Percentiles rank a stretch among this genome's conserved stretches.
phyloP scores from a whole-genome alignment of 1,140 invertebrate species.

The Scaptomyza pallida region DNA sequence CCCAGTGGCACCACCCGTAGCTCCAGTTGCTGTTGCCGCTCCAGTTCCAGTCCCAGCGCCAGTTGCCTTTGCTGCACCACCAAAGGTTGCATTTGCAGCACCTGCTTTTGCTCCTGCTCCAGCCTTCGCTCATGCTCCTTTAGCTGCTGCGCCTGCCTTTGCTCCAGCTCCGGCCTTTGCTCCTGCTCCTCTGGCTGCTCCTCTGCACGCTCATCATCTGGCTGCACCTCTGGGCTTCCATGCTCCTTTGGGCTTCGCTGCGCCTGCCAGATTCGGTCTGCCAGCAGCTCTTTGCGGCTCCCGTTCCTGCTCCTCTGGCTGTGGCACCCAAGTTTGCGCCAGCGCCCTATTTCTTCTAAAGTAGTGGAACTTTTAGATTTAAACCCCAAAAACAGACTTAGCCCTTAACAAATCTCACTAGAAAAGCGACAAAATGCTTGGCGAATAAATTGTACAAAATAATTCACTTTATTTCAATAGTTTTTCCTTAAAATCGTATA shows the following conservation, averaged over 20 bases:
- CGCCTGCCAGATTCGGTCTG: constrained; percentile 62
- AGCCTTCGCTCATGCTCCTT: constrained; percentile 28
- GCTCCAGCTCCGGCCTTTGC: constrained; percentile 54
- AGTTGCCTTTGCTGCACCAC: constrained; percentile 51
- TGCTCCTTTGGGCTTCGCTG: constrained; percentile 65
- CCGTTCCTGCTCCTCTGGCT: constrained; percentile 67
- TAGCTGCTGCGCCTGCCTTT: constrained; percentile 14
- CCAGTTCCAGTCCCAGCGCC: constrained; percentile 60
- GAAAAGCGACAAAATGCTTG: constrained; percentile 54
- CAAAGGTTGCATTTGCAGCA: constrained; percentile 28
- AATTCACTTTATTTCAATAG: constrained; percentile 18
- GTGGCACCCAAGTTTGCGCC: constrained; percentile 57
- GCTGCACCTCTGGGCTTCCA: constrained; percentile 59
- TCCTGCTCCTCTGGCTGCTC: constrained; percentile 53
- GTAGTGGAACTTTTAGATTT: constrained; percentile 6
- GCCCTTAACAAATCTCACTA: constrained; percentile 54
- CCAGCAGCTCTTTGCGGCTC: constrained; percentile 57
- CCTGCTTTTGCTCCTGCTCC: constrained; percentile 36
- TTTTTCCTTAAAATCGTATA: constrained; percentile 33
- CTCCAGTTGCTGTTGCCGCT: constrained; percentile 65
- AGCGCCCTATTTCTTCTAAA: constrained; percentile 67
- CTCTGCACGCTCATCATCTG: constrained; percentile 52
- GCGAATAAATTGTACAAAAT: constrained; percentile 51
- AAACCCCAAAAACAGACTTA: constrained; percentile 44
- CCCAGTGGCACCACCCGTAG: constrained; percentile 78